A percentile compares a stretch with the other conserved stretches of the same genome.
These are phyloP conservation scores for Poecilobothrus nobilitatus DNA, from an alignment of 2,888 invertebrate genomes.

Conservation along the genomic window DNA sequence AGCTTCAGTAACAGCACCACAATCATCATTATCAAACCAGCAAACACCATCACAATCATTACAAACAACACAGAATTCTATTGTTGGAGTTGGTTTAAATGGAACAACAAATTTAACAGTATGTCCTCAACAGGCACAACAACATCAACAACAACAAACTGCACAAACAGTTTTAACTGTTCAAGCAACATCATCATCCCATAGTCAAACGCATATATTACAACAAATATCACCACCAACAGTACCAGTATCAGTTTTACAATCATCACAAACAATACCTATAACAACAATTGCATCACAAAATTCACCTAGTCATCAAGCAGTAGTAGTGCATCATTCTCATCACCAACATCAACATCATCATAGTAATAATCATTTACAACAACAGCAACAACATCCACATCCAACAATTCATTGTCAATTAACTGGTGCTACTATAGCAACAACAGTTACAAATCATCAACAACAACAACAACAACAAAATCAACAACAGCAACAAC, in stretches of 20 bases:
- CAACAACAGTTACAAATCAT: conserved; percentile 18
- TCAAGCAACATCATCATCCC: not conserved
- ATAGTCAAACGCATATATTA: not conserved
- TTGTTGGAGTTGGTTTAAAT: not conserved
- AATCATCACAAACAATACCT: not conserved
- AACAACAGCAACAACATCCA: conserved; percentile 12
- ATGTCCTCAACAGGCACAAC: not conserved
- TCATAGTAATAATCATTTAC: conserved; percentile 15
- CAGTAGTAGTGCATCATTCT: not conserved
- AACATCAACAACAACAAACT: not conserved
- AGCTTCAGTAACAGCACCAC: not conserved
- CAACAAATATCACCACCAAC: conserved; percentile 9
- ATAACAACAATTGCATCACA: not conserved
- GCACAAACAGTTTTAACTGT: not conserved
- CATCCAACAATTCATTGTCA: conserved; percentile 15
- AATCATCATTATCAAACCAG: not conserved
- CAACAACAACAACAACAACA: conserved; percentile 25
- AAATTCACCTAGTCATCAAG: not conserved
- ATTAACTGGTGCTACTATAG: conserved; percentile 21
- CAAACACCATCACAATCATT: conserved; percentile 7
- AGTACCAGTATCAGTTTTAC: not conserved
- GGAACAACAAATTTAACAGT: not conserved
- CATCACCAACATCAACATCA: conserved; percentile 22
- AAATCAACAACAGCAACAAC: conserved; percentile 18
- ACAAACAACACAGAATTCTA: not conserved